These are phyloP conservation scores for Alviniconcha strummeri DNA, from an alignment of 2,888 invertebrate genomes.

Conservation along the genomic window DNA sequence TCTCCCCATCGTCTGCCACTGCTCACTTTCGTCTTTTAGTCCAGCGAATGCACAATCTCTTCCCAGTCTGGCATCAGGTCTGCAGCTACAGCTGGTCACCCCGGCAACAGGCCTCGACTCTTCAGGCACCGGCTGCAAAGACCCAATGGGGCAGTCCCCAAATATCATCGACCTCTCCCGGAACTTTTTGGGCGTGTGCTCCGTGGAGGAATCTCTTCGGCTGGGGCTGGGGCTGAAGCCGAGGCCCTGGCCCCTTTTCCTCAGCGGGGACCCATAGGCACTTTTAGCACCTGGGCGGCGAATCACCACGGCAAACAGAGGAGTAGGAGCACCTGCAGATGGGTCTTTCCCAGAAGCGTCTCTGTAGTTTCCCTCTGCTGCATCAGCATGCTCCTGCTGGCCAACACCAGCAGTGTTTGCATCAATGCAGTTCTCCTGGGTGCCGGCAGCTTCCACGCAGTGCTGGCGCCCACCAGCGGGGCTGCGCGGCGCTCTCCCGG, in stretches of 20 bases:
- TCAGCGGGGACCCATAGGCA: constrained; percentile 38
- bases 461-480: neutral
- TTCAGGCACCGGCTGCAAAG: constrained; percentile 36
- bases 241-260: constrained; percentile 5
- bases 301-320: constrained; percentile 42
- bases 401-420: too few species aligned
- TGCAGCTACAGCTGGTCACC: neutral
- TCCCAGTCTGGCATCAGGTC: neutral
- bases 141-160: constrained; percentile 42
- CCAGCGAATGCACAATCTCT: neutral
- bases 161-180: constrained; percentile 40
- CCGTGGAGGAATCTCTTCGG: neutral
- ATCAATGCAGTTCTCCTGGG: too few species aligned
- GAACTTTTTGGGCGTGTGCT: constrained; percentile 1
- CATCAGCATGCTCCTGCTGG: too few species aligned
- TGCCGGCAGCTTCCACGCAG: too few species aligned
- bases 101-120: neutral
- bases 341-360: neutral
- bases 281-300: constrained; percentile 38
- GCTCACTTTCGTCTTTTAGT: neutral
- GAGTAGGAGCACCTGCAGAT: neutral
- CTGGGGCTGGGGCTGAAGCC: neutral
- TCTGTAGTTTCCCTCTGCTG: too few species aligned
- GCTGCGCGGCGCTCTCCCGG: neutral
- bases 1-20: neutral